Percentiles rank a stretch among this genome's conserved stretches.
phyloP scores from a whole-genome alignment of 2,113 vertebrate genomes.

The Chascanopsetta lugubris region DNA sequence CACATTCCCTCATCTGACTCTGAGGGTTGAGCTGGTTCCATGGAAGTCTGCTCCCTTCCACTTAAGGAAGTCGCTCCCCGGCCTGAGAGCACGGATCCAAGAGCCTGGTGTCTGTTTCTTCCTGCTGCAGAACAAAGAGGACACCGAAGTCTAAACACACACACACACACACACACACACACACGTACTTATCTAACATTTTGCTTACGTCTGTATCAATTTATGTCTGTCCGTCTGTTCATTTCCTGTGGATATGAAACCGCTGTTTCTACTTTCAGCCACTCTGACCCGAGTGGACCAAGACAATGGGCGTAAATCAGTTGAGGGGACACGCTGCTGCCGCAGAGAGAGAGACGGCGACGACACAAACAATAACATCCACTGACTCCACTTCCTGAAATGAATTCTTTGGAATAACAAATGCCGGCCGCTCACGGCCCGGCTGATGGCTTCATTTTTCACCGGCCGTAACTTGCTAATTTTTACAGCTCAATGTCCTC shows the following conservation, averaged over 20 bases:
- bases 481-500: conserved; percentile 79
- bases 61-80: conserved; percentile 54
- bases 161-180: conserved; percentile 12
- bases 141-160: conserved; percentile 19
- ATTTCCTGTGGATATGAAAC: conserved; percentile 57
- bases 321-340: conserved; percentile 30
- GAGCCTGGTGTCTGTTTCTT: conserved; percentile 59
- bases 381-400: conserved; percentile 49
- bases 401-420: conserved; percentile 62
- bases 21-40: conserved; percentile 10
- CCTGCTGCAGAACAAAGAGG: conserved; percentile 62
- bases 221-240: conserved; percentile 37
- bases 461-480: conserved; percentile 76
- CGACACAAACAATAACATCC: conserved; percentile 49
- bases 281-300: conserved; percentile 18
- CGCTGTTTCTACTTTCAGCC: conserved; percentile 26
- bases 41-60: conserved; percentile 22
- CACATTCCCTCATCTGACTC: not conserved
- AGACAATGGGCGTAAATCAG: conserved; percentile 42
- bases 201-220: conserved; percentile 54
- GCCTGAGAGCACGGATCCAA: conserved; percentile 55
- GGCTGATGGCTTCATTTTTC: conserved; percentile 77
- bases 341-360: conserved; percentile 31
- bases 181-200: conserved; percentile 27
- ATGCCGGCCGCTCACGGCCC: conserved; percentile 66